These are phyloP conservation scores for Plagiodera versicolora DNA, from an alignment of 2,888 invertebrate species.

Conservation along the genomic window DNA sequence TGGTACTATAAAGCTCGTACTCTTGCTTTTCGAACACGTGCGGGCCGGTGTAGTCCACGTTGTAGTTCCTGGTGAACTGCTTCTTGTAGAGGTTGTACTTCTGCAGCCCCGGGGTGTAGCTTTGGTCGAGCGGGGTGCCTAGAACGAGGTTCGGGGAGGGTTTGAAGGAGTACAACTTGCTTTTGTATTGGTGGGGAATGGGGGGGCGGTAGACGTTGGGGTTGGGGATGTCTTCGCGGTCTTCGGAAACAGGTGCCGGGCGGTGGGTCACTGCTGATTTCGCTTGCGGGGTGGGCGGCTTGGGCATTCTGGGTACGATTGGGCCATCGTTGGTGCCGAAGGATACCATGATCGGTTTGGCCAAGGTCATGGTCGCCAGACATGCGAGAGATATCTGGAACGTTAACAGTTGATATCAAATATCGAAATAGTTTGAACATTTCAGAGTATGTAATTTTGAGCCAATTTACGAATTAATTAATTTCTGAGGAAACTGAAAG, in stretches of 20 bases:
- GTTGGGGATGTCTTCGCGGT: slow-evolving; percentile 49
- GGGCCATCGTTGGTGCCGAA: slow-evolving; percentile 54
- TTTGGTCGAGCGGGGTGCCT: slow-evolving; percentile 51
- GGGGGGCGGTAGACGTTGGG: slow-evolving; percentile 48
- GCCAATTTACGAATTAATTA: too few species aligned
- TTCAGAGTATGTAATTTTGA: too few species aligned
- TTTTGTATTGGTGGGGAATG: slow-evolving; percentile 48
- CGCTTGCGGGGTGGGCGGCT: slow-evolving; percentile 28
- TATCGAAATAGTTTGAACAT: too few species aligned
- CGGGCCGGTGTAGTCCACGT: slow-evolving; percentile 50
- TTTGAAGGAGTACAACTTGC: slow-evolving; percentile 41
- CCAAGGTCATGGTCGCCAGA: slow-evolving; percentile 39
- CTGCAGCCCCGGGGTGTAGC: slow-evolving; percentile 44
- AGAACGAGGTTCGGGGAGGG: slow-evolving; percentile 45
- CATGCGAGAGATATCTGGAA: slow-evolving; percentile 42
- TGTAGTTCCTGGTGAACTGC: slow-evolving; percentile 38
- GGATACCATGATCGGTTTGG: slow-evolving; percentile 52
- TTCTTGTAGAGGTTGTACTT: slow-evolving; percentile 46
- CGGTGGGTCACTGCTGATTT: slow-evolving; percentile 32
- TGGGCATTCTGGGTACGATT: slow-evolving; percentile 44
- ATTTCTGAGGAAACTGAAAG: too few species aligned
- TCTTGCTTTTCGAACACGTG: slow-evolving; percentile 51
- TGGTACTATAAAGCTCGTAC: slow-evolving; percentile 41
- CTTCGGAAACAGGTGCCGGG: slow-evolving; percentile 52
- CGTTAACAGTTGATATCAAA: slow-evolving; percentile 9